phyloP scores from a whole-genome alignment of 2,888 invertebrate species.

The Adelognathus sp. region DNA sequence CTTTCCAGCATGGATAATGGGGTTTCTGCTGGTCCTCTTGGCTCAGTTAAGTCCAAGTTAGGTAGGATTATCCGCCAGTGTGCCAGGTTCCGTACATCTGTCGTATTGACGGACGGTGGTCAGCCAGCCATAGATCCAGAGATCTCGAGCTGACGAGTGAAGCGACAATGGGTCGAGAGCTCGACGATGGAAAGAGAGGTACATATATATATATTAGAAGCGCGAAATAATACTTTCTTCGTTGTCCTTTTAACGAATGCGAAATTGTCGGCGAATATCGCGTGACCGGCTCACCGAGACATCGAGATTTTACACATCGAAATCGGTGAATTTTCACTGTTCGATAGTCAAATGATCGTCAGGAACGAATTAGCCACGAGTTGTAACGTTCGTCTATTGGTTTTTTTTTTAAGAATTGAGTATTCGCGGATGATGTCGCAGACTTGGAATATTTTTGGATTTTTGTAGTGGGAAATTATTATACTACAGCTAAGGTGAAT shows the following conservation, averaged over 20 bases:
- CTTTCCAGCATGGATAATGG: slow-evolving; percentile 75
- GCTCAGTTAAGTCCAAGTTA: slow-evolving; percentile 76
- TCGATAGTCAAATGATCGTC: neutral
- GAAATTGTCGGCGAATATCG: neutral
- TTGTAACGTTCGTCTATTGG: too few species aligned
- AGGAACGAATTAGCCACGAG: neutral
- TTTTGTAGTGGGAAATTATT: too few species aligned
- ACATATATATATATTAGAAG: slow-evolving; percentile 27
- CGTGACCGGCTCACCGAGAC: slow-evolving; percentile 22
- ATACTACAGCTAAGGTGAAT: too few species aligned
- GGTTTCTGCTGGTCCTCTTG: slow-evolving; percentile 76
- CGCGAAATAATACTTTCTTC: slow-evolving; percentile 27
- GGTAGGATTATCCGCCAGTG: slow-evolving; percentile 77
- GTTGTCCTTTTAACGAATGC: neutral
- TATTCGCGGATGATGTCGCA: too few species aligned
- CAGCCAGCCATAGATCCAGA: slow-evolving; percentile 70
- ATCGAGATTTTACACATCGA: neutral
- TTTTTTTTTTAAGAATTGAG: too few species aligned
- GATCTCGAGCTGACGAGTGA: slow-evolving; percentile 77
- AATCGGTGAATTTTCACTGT: neutral
- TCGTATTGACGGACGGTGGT: slow-evolving; percentile 78
- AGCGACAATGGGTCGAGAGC: slow-evolving; percentile 74
- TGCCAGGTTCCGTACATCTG: slow-evolving; percentile 77
- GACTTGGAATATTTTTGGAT: too few species aligned
- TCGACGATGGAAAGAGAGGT: neutral